Evolutionary conservation across 2,113 vertebrate genomes (phyloP).

Genomic region (Nycticryphes semicollaris): DNA sequence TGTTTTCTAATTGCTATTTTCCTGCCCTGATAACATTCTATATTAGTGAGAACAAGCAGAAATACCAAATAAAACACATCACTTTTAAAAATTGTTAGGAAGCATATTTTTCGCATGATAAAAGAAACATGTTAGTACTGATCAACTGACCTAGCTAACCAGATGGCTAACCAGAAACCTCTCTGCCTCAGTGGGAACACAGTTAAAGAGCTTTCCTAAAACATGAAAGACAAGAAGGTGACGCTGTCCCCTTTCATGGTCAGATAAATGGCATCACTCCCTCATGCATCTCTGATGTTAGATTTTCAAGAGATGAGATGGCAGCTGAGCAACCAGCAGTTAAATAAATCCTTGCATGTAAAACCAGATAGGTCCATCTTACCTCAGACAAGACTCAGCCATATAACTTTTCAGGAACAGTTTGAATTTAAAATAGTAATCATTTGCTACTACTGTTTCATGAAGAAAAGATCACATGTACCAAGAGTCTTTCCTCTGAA

Average conservation of each 20-base stretch:
- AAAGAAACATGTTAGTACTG: background rate
- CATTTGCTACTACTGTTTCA: background rate
- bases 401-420: background rate
- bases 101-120: background rate
- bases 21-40: background rate
- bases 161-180: background rate
- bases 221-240: background rate
- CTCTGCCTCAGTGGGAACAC: background rate
- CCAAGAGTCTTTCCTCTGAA: background rate
- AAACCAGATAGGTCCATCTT: background rate
- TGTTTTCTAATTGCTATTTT: background rate
- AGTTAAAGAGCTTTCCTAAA: background rate
- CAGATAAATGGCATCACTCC: background rate
- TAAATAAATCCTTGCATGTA: background rate
- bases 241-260: background rate
- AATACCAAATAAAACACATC: background rate
- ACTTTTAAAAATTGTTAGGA: background rate
- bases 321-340: background rate
- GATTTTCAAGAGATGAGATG: background rate
- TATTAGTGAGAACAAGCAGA: background rate
- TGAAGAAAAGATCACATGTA: background rate
- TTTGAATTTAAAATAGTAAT: background rate
- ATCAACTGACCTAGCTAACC: background rate
- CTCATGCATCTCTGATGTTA: background rate
- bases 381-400: background rate